These are phyloP conservation scores for Clostera curtula DNA, from an alignment of 2,888 invertebrate genomes.

Conservation along the genomic window DNA sequence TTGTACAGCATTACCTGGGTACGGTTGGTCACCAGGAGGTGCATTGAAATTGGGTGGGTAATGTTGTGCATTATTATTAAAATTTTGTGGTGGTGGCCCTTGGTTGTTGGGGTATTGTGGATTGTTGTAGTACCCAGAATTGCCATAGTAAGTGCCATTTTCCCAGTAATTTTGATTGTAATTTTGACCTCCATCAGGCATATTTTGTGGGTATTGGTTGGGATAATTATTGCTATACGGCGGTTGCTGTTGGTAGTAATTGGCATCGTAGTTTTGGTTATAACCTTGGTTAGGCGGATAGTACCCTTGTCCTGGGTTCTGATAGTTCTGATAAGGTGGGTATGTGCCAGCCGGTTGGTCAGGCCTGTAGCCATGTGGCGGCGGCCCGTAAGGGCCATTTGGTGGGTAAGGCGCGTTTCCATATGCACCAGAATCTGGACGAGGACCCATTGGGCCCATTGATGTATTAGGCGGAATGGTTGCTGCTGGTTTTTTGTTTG, in stretches of 20 bases:
- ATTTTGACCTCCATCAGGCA: slow-evolving; percentile 38
- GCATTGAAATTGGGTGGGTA: slow-evolving; percentile 50
- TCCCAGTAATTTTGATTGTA: slow-evolving; percentile 65
- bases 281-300: slow-evolving; percentile 69
- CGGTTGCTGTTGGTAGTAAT: slow-evolving; percentile 54
- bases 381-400: slow-evolving; percentile 50
- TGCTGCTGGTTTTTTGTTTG: slow-evolving; percentile 66
- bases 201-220: slow-evolving; percentile 55
- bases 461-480: slow-evolving; percentile 65
- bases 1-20: slow-evolving; percentile 41
- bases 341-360: slow-evolving; percentile 52
- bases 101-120: slow-evolving; percentile 54
- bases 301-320: slow-evolving; percentile 46
- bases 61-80: slow-evolving; percentile 41
- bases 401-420: slow-evolving; percentile 43
- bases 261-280: slow-evolving; percentile 55
- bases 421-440: slow-evolving; percentile 35
- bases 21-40: slow-evolving; percentile 38
- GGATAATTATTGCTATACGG: slow-evolving; percentile 56
- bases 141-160: slow-evolving; percentile 56
- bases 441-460: slow-evolving; percentile 30
- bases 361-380: slow-evolving; percentile 37
- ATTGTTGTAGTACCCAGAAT: slow-evolving; percentile 57
- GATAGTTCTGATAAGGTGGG: slow-evolving; percentile 57
- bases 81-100: slow-evolving; percentile 43